phyloP scores from a whole-genome alignment of 2,888 invertebrate genomes.

The Erebia epiphron region DNA sequence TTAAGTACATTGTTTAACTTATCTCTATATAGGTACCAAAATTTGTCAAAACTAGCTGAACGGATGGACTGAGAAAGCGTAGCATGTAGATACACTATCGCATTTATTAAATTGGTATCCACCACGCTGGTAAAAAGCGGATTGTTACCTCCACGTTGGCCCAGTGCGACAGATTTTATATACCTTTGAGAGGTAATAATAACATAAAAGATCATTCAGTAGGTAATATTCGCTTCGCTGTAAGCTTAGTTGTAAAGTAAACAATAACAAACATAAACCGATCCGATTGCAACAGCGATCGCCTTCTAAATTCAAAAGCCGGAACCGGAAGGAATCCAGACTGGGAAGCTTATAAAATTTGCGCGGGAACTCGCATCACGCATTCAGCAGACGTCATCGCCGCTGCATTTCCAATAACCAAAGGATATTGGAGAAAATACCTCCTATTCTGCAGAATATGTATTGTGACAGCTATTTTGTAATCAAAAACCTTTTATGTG shows the following conservation, averaged over 20 bases:
- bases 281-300: neutral
- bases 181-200: no score
- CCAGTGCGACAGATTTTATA: no score
- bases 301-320: constrained; percentile 23
- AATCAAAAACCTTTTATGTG: neutral
- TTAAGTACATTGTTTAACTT: no score
- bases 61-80: no score
- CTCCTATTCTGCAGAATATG: neutral
- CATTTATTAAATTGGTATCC: no score
- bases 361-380: constrained; percentile 22
- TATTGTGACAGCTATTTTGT: constrained; percentile 3
- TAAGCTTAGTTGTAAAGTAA: constrained; percentile 5
- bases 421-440: constrained; percentile 23
- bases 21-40: no score
- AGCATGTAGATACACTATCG: no score
- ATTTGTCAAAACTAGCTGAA: no score
- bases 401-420: constrained; percentile 23
- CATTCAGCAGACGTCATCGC: constrained; percentile 23
- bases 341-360: constrained; percentile 25
- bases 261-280: neutral
- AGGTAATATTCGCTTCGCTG: no score
- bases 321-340: constrained; percentile 30
- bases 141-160: no score
- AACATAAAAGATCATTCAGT: no score
- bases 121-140: no score